phyloP scores from a whole-genome alignment of 2,797 vertebrate genomes.

The Cetoscarus ocellatus region DNA sequence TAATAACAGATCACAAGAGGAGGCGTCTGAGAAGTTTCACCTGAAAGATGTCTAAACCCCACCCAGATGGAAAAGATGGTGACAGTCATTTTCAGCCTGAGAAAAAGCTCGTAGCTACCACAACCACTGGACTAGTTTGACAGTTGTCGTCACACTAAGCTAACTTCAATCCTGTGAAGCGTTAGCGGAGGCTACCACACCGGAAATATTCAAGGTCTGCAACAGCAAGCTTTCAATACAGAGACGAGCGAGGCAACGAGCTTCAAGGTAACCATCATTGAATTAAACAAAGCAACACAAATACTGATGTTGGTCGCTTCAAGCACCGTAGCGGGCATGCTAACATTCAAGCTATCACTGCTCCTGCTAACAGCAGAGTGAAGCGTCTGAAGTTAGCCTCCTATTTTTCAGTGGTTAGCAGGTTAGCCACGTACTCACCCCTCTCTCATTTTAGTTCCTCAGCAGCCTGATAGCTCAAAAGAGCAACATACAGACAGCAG shows the following conservation, averaged over 20 bases:
- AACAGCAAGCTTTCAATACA: neutral
- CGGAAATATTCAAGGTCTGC: neutral
- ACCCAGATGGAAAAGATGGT: conserved; percentile 24
- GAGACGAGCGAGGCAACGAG: neutral
- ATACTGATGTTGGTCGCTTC: neutral
- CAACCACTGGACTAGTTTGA: neutral
- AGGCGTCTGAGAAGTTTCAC: too few relatives aligned
- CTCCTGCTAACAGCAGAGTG: conserved; percentile 16
- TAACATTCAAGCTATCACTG: conserved; percentile 5
- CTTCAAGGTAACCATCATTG: neutral
- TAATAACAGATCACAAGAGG: too few relatives aligned
- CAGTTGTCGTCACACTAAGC: conserved; percentile 1
- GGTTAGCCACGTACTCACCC: conserved; percentile 68
- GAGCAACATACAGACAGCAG: neutral
- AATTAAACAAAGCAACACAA: accelerated
- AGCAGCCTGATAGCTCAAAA: conserved; percentile 16
- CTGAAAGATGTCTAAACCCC: conserved; percentile 14
- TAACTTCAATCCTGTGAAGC: neutral
- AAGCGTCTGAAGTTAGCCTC: conserved; percentile 42
- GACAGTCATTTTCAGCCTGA: neutral
- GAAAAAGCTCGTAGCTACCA: neutral
- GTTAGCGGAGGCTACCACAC: too few relatives aligned
- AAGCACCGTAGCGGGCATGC: conserved; percentile 10
- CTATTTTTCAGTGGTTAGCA: conserved; percentile 22
- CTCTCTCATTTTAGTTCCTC: conserved; percentile 71